Conservation (phyloP, 2,797 vertebrate genomes). For the Balearica regulorum region DNA sequence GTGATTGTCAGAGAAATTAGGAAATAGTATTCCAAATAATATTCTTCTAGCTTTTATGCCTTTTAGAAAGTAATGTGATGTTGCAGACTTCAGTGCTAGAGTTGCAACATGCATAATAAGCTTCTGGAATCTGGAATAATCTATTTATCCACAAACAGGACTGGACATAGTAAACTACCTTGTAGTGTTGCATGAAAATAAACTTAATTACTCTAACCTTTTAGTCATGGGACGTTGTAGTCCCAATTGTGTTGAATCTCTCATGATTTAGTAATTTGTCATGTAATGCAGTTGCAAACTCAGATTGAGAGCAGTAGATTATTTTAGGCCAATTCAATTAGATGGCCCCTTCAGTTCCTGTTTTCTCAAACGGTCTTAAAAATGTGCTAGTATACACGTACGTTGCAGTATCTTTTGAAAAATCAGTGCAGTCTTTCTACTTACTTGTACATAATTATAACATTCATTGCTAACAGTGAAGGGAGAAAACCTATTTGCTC, state of each 20-base stretch:
- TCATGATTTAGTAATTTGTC: not conserved
- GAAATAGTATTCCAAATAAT: not conserved
- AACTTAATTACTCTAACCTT: slow-evolving; percentile 17
- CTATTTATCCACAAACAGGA: not conserved
- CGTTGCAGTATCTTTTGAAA: not conserved
- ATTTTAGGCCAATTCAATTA: slow-evolving; percentile 39
- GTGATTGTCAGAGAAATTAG: not conserved
- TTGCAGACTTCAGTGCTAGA: not conserved
- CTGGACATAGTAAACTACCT: not conserved
- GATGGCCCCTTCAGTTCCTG: slow-evolving; percentile 10
- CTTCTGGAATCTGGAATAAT: slow-evolving; percentile 25
- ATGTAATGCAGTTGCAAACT: not conserved
- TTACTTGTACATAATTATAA: not conserved
- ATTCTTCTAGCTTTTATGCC: not conserved
- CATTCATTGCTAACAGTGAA: not conserved
- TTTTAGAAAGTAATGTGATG: not conserved
- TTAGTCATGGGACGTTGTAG: not conserved
- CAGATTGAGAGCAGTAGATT: not conserved
- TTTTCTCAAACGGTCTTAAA: slow-evolving; percentile 6
- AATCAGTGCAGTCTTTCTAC: not conserved
- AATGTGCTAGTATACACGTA: slow-evolving; percentile 30
- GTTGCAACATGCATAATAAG: not conserved
- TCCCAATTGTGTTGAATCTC: not conserved
- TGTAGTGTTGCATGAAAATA: not conserved
- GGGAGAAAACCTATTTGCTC: not conserved